Base-by-base conservation (phyloP, 2,113 vertebrate species). In the Tychaedon coryphoeus region DNA sequence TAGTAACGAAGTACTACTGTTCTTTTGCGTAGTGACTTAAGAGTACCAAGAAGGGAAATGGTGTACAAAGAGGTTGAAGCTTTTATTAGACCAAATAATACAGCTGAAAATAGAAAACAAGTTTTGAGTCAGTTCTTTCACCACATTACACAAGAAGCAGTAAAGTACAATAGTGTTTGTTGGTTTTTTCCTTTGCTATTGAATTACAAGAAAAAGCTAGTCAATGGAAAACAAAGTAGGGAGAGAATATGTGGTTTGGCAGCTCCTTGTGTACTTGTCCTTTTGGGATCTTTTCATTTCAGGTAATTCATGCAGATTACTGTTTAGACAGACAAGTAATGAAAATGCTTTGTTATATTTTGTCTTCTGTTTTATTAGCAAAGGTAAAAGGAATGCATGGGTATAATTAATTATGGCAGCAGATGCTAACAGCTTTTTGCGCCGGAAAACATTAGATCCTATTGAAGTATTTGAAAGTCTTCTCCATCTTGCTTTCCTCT, bases 81-180 rank as follows among this genome's bases (percentile, higher is more conserved):
- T 90, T 95, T 92, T 95, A 96, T 88, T 90, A 92, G 78, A 76
- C 66, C 58, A 83, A 76, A 88, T 66, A 88, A 73, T 73, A 54
- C 47, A 62, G 38, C 43, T 73, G 75, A 88, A 95, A 95, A 95
- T 45, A 73, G 54, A 83, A 83, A 85, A 67, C 92, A 92, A 94
- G 86, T 90, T 93, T 92, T 79, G 67, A 88, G 62, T 82, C 58
- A 61, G 45, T 93, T 85, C 88, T 92, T 96, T 94, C 47, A 88
- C 70, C 72, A 86, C 78, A 28, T 82, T 80, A 45, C 9, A 14
- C 64, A 90, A 83, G 75, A 80, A 90, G 60, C 50, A 90, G 42
- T 66, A 19, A 76, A 96, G 56, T 83, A 86, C 74, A 93, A 87
- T 88, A 83, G 47, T 23, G 50, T 53, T 64, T 67, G 45, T n/a